Percentiles rank a stretch among this genome's conserved stretches.
Conservation (phyloP, 1,140 invertebrate genomes). For the Chrysomallon squamiferum region DNA sequence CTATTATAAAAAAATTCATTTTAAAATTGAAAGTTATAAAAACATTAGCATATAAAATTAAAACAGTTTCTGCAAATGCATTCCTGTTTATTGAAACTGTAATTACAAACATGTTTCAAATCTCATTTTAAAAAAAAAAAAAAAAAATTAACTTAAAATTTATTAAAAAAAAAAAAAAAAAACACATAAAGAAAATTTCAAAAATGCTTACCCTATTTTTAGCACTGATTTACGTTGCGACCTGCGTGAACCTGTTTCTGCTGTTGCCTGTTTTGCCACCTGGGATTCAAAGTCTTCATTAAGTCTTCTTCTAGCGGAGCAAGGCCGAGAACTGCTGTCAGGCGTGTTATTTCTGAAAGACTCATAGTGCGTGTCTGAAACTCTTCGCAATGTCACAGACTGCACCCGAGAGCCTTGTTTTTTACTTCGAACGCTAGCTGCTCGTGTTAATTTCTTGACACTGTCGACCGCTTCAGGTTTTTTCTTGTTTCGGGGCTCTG, state of each 20-base stretch:
- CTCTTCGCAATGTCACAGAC: conserved; percentile 27
- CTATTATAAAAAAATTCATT: no score
- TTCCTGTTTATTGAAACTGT: no score
- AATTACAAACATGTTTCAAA: no score
- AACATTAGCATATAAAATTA: no score
- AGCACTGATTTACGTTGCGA: neutral
- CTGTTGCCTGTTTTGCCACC: neutral
- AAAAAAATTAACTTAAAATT: no score
- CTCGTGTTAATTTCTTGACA: conserved; percentile 15
- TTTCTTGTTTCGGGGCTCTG: conserved; percentile 25
- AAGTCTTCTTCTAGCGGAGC: conserved; percentile 13
- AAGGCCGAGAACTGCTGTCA: conserved; percentile 17
- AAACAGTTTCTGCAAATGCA: no score
- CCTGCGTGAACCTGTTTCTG: neutral
- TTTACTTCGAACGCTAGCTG: conserved; percentile 19
- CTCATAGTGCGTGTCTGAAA: conserved; percentile 25
- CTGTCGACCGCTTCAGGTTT: neutral
- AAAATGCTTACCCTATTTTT: conserved; percentile 5
- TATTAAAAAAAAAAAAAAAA: no score
- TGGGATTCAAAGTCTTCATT: conserved; percentile 11
- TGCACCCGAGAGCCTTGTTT: conserved; percentile 16
- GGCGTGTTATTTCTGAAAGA: conserved; percentile 38
- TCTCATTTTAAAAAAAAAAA: no score
- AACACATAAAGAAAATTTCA: no score
- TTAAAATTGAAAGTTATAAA: no score